Evolutionary conservation across 2,113 vertebrate species (phyloP), one percentile per base, ranked within the genome.

Genomic region (Bufo gargarizans): DNA sequence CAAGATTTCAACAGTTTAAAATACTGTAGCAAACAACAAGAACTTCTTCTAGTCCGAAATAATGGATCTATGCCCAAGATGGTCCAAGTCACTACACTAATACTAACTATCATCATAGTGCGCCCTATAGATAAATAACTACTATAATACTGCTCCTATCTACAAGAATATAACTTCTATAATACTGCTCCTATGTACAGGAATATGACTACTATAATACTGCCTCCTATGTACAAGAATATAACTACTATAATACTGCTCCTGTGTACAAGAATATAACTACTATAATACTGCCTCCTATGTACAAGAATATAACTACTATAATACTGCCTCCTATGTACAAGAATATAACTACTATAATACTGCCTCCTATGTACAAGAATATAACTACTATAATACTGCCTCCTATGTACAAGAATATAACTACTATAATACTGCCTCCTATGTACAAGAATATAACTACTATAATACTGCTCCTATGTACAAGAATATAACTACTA

Each of bases 271-370:
- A 65, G 19, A 65, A 6, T 65, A 65, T 53, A 53, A 53, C 9
- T n/a, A 65, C 61, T 65, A 65, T 65, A 65, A 65, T 65, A 65
- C 61, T 65, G 59, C n/a, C 61, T 65, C 63, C 20, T 67, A 67
- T 67, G 13, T 63, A 67, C 63, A 67, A 22, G 61, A 67, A 67
- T 67, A 67, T 67, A 67, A 67, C 63, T 67, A 67, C 63, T 67
- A 67, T 45, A 72, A 72, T 72, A 72, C 33, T 72, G 4, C 69
- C n/a, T 4, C 69, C 69, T 22, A 43, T 43, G 33, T 45, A 72
- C 69, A 72, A 45, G 69, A 72, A 72, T 47, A 63, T 63, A 67
- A 67, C 20, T 22, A 67, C n/a, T 67, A 67, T 67, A 22, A 67
- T 67, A 67, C 63, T 22, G 20, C n/a, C 20, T 4, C 61, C 63